A percentile compares a stretch with the other conserved stretches of the same genome.
Conservation (phyloP, 1,140 invertebrate genomes). For the Trachelipus rathkii region DNA sequence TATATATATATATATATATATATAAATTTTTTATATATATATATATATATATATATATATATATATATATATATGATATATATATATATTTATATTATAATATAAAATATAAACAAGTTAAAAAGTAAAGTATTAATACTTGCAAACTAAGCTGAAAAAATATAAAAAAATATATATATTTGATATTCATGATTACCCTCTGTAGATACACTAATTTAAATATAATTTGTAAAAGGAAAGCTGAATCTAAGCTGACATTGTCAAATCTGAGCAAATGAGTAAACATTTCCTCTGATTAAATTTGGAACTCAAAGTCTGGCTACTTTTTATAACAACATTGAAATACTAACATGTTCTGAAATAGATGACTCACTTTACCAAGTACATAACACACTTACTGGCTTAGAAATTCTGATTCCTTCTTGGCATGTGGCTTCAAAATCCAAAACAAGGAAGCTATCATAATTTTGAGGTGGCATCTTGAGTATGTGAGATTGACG, state of each 20-base stretch:
- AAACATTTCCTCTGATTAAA: neutral
- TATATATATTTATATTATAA: too few relatives aligned
- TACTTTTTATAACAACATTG: neutral
- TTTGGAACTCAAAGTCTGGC: neutral
- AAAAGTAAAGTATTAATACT: too few relatives aligned
- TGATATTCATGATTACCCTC: too few relatives aligned
- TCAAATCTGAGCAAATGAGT: neutral
- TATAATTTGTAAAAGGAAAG: neutral
- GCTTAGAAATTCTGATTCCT: neutral
- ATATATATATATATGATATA: too few relatives aligned
- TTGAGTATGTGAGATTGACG: neutral
- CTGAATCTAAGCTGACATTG: neutral
- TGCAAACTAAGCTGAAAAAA: too few relatives aligned
- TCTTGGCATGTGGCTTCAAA: conserved; percentile 2
- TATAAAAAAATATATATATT: too few relatives aligned
- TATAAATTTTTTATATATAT: too few relatives aligned
- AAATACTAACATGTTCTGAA: neutral
- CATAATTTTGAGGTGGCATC: neutral
- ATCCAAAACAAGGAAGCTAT: neutral
- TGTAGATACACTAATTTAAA: too few relatives aligned
- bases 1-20: too few relatives aligned
- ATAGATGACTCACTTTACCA: neutral
- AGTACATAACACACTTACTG: neutral
- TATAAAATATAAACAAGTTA: too few relatives aligned
- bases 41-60: too few relatives aligned